Base-by-base conservation (phyloP, 1,140 invertebrate species). In the Lasioglossum albipes region DNA sequence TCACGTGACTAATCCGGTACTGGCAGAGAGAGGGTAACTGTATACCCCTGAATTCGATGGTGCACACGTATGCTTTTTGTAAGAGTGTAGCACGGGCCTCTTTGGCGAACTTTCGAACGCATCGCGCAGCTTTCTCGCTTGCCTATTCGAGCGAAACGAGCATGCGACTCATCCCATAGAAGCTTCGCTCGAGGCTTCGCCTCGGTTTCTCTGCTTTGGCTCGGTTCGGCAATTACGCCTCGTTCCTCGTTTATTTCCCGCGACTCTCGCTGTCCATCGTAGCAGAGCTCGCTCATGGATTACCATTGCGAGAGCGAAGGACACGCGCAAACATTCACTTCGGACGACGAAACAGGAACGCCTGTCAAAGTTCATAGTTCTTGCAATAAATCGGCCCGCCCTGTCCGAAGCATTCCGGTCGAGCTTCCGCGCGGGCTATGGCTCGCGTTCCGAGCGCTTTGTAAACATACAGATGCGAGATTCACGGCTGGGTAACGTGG, bases 221-320 rank as follows among this genome's bases (percentile, higher is more conserved):
- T 45, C 72, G 76, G 16, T 78, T 52, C 45, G 18, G 59, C 45
- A 78, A 78, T 78, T 78, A 78, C 69, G 31, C n/a, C 16, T 16
- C 9, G 57, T 52, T 31, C 57, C 18, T 52, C 57, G 68, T 72
- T 65, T 42, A 72, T 72, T 31, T 61, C 27, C 57, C 66, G 42
- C 36, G 41, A 36, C 42, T 36, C 54, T 12, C 27, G 22, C 45
- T 77, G 12, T 68, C 13, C 41, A 13, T 70, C 36, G 22, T 12
- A 0, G 0, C 49, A 49, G 7, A 45, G 42, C 42, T 12, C 45
- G 45, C 45, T 1, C 45, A 1, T 13, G 45, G 22, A 49, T 62
- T 70, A 45, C 62, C 54, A 22, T n/a, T 54, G 2, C n/a, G 57
- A 16, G 20, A 20, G 22, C n/a, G 20, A 52, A 20, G 42, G 62